A percentile compares a stretch with the other conserved stretches of the same genome.
Conservation (phyloP, 2,888 invertebrate species). For the Drosophila mulleri region DNA sequence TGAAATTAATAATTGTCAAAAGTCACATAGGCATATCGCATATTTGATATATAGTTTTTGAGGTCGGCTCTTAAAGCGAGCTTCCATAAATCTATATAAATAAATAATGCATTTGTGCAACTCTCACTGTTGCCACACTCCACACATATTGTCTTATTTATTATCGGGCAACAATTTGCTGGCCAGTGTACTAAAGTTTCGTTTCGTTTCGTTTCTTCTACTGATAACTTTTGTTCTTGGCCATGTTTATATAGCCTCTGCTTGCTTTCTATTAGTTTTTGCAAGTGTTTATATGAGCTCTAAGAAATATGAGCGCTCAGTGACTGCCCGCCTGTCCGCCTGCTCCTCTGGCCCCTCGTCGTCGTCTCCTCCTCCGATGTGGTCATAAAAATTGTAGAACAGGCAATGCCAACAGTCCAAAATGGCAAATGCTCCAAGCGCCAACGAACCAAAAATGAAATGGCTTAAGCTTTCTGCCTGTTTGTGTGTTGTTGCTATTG, state of each 20-base stretch:
- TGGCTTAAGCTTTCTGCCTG: conserved; percentile 75
- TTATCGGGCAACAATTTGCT: conserved; percentile 18
- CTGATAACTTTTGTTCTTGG: conserved; percentile 37
- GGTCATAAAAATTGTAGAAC: conserved; percentile 55
- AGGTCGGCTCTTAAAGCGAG: not conserved
- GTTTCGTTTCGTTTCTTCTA: conserved; percentile 31
- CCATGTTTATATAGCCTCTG: conserved; percentile 57
- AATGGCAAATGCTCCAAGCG: conserved; percentile 68
- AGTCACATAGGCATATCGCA: not conserved
- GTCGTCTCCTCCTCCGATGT: conserved; percentile 18
- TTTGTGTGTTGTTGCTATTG: conserved; percentile 40
- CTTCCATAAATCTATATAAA: conserved; percentile 14
- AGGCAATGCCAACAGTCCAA: conserved; percentile 62
- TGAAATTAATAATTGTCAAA: not conserved
- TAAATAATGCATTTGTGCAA: conserved; percentile 17
- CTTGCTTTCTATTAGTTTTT: conserved; percentile 65
- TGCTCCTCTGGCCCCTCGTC: not conserved
- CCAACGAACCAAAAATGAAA: conserved; percentile 79
- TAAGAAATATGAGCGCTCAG: conserved; percentile 71
- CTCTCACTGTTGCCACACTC: conserved; percentile 6
- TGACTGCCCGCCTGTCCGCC: conserved; percentile 13
- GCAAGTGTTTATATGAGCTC: conserved; percentile 63
- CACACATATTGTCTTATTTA: conserved; percentile 20
- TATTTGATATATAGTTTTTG: not conserved
- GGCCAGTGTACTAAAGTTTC: conserved; percentile 23